These are phyloP conservation scores for Branchipolynoe longqiensis DNA, from an alignment of 2,888 invertebrate species.

Conservation along the genomic window DNA sequence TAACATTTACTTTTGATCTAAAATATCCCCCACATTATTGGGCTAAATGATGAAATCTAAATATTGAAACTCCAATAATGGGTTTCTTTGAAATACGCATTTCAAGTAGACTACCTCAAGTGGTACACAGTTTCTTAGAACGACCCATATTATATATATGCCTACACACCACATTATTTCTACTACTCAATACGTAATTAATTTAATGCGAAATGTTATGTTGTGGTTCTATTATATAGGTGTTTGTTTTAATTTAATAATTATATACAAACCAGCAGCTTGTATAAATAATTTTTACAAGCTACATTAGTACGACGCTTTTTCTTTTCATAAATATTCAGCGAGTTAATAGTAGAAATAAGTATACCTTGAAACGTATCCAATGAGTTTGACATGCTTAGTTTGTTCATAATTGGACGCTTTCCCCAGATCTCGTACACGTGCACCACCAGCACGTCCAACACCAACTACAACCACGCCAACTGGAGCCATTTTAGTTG, in stretches of 20 bases:
- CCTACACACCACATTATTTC: too few relatives aligned
- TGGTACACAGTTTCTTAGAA: too few relatives aligned
- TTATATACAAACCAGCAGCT: not conserved
- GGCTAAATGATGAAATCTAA: too few relatives aligned
- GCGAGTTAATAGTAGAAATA: not conserved
- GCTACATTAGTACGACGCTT: not conserved
- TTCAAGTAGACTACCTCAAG: too few relatives aligned
- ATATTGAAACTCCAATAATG: too few relatives aligned
- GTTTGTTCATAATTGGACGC: conserved; percentile 62
- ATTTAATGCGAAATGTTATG: not conserved
- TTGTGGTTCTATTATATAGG: not conserved
- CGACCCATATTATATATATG: too few relatives aligned
- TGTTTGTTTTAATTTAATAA: not conserved
- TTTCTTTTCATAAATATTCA: not conserved
- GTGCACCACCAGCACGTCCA: conserved; percentile 72
- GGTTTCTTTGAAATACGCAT: too few relatives aligned
- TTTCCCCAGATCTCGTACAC: conserved; percentile 71
- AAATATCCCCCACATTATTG: too few relatives aligned
- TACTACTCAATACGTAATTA: not conserved
- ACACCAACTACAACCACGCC: conserved; percentile 74
- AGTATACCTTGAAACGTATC: conserved; percentile 73
- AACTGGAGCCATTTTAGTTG: not conserved
- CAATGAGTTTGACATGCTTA: conserved; percentile 66
- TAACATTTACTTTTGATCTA: too few relatives aligned
- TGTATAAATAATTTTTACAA: not conserved